A percentile compares a stretch with the other conserved stretches of the same genome.
Conservation (phyloP, 2,888 invertebrate genomes). For the Alcis repandata region DNA sequence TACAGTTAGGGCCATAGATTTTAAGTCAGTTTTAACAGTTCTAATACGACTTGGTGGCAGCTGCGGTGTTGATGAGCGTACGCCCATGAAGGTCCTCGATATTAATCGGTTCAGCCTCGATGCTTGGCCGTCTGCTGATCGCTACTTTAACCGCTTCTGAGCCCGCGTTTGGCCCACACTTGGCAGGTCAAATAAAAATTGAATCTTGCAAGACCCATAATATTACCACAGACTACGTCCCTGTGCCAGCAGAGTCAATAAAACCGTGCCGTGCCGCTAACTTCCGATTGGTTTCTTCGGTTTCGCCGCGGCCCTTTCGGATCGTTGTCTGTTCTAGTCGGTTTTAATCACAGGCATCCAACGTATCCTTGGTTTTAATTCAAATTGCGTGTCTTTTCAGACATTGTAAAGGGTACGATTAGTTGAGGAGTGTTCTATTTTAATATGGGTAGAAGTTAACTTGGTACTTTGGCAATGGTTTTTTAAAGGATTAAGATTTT, state of each 20-base stretch:
- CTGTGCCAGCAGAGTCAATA: conserved; percentile 39
- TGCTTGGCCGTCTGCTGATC: too few species aligned
- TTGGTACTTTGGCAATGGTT: background rate
- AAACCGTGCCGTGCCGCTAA: conserved; percentile 43
- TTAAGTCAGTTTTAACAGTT: too few species aligned
- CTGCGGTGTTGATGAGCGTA: too few species aligned
- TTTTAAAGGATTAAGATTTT: too few species aligned
- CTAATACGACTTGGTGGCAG: too few species aligned
- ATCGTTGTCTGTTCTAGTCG: conserved; percentile 27
- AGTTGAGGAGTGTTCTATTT: conserved; percentile 16
- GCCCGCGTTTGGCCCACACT: too few species aligned
- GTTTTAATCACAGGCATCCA: conserved; percentile 16
- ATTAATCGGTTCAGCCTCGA: too few species aligned
- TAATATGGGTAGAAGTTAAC: background rate
- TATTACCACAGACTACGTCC: conserved; percentile 9
- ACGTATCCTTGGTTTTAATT: background rate
- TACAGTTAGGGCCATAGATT: too few species aligned
- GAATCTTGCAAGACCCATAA: too few species aligned
- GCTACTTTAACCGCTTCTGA: too few species aligned
- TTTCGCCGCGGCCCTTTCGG: conserved; percentile 36
- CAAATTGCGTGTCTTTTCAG: conserved; percentile 27
- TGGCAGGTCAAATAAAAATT: too few species aligned
- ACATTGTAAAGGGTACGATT: conserved; percentile 19
- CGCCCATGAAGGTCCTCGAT: too few species aligned
- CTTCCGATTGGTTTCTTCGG: conserved; percentile 44